A percentile compares a stretch with the other conserved stretches of the same genome.
Evolutionary conservation across 2,797 vertebrate genomes (phyloP).

Genomic region (Linurgus olivaceus): DNA sequence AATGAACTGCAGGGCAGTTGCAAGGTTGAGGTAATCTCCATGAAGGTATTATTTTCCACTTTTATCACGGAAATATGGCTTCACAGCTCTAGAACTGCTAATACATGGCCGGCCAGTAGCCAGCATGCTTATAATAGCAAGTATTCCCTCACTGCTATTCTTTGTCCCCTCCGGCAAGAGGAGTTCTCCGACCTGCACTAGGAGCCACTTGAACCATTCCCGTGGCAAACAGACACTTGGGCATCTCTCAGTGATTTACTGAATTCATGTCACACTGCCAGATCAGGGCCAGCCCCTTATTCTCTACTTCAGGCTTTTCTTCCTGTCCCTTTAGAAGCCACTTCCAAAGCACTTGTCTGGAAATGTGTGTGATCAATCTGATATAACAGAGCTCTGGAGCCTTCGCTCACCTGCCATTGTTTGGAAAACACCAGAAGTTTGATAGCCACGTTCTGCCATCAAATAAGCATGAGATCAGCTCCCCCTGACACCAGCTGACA

Average conservation of each 20-base stretch:
- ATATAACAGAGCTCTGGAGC: not conserved
- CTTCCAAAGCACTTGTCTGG: not conserved
- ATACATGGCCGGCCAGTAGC: not conserved
- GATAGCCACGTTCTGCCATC: not conserved
- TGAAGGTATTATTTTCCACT: slow-evolving; percentile 40
- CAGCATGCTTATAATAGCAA: slow-evolving; percentile 29
- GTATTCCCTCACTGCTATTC: slow-evolving; percentile 2
- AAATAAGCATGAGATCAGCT: slow-evolving; percentile 29
- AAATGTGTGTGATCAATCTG: not conserved
- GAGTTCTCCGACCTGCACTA: not conserved
- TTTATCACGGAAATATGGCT: slow-evolving; percentile 22
- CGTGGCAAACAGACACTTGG: not conserved
- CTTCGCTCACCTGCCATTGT: not conserved
- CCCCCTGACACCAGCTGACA: slow-evolving; percentile 19
- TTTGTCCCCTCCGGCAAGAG: not conserved
- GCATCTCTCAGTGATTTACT: not conserved
- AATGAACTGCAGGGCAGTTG: not conserved
- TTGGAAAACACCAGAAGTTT: not conserved
- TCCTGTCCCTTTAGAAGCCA: not conserved
- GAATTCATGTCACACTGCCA: not conserved
- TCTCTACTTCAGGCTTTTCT: not conserved
- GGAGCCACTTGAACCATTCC: not conserved
- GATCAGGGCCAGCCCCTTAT: not conserved
- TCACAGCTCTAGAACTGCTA: slow-evolving; percentile 25
- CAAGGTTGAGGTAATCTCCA: slow-evolving; percentile 26